phyloP scores from a whole-genome alignment of 2,888 invertebrate genomes.

The Calephelis perditalis region DNA sequence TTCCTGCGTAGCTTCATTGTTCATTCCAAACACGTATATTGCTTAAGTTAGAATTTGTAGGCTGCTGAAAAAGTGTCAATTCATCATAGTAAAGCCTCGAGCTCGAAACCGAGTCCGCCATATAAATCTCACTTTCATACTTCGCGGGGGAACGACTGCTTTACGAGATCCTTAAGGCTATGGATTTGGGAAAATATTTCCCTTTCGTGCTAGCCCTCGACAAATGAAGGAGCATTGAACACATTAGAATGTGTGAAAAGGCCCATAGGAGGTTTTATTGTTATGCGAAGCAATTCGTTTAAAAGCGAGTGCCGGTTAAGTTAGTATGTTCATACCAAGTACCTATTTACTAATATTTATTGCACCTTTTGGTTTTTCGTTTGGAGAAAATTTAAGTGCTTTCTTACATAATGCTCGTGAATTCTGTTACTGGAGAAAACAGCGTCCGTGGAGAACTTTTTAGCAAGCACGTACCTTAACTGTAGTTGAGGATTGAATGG shows the following conservation, averaged over 20 bases:
- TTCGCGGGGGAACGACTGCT: constrained; percentile 76
- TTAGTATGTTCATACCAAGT: constrained; percentile 60
- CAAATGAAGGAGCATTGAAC: constrained; percentile 74
- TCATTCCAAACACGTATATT: constrained; percentile 73
- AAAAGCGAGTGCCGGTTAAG: constrained; percentile 69
- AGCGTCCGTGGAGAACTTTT: constrained; percentile 14
- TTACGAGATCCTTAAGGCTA: constrained; percentile 79
- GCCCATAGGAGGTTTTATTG: constrained; percentile 73
- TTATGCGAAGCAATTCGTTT: constrained; percentile 76
- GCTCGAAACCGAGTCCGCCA: constrained; percentile 70
- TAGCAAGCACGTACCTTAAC: constrained; percentile 15
- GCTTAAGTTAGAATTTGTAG: constrained; percentile 71
- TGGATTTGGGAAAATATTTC: constrained; percentile 79
- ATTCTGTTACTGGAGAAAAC: constrained; percentile 20
- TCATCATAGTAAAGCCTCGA: constrained; percentile 75
- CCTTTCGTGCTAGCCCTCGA: constrained; percentile 72
- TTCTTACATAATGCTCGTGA: constrained; percentile 30
- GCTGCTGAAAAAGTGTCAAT: constrained; percentile 76
- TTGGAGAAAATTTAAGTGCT: constrained; percentile 45
- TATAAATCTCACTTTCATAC: constrained; percentile 78
- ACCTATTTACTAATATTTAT: constrained; percentile 70
- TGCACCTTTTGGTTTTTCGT: constrained; percentile 35
- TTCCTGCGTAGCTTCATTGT: constrained; percentile 61
- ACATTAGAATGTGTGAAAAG: constrained; percentile 76
- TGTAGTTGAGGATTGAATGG: constrained; percentile 2